phyloP scores from a whole-genome alignment of 2,797 vertebrate species.

The Iguana delicatissima region DNA sequence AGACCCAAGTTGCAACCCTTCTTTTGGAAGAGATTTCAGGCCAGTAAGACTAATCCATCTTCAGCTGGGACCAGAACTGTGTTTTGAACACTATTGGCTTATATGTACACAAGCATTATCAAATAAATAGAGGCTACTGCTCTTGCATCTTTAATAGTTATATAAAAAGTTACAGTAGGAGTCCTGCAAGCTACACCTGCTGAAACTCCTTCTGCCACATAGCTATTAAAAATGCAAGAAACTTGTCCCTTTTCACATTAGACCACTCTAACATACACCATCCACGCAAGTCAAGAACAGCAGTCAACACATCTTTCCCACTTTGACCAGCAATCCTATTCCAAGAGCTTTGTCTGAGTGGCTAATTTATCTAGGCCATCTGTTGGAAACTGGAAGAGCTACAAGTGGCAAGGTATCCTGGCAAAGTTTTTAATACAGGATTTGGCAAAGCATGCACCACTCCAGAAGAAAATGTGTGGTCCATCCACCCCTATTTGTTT shows the following conservation, averaged over 20 bases:
- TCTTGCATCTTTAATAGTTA: neutral
- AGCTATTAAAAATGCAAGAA: neutral
- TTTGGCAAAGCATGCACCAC: no score
- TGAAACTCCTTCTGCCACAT: neutral
- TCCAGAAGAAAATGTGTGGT: no score
- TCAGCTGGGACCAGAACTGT: neutral
- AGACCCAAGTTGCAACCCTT: neutral
- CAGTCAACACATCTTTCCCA: no score
- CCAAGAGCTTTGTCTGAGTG: neutral
- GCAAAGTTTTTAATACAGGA: neutral
- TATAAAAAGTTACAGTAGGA: neutral
- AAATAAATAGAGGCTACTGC: neutral
- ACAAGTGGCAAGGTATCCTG: no score
- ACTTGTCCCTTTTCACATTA: neutral
- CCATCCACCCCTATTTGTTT: no score
- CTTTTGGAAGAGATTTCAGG: neutral
- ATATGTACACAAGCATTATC: neutral
- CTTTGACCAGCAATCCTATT: neutral
- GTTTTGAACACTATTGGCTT: neutral
- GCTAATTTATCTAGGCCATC: neutral
- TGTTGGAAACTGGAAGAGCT: neutral
- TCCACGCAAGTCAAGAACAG: neutral
- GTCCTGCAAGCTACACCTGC: neutral
- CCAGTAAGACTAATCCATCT: neutral
- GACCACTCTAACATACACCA: neutral